These are phyloP conservation scores for Porites cylindrica DNA, from an alignment of 92 coral and sea anemone species.

Conservation along the genomic window DNA sequence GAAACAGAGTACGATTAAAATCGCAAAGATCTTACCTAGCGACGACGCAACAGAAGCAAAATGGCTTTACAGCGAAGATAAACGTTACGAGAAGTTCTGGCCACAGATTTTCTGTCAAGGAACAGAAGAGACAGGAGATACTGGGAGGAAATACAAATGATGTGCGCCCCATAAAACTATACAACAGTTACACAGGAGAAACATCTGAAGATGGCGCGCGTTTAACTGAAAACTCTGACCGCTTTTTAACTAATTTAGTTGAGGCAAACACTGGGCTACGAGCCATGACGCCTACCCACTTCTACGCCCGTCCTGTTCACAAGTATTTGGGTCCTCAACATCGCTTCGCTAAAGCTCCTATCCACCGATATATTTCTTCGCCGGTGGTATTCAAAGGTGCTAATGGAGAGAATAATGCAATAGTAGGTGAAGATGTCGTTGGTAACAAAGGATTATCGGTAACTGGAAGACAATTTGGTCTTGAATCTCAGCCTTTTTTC, in stretches of 20 bases:
- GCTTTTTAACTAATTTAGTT: conserved; percentile 26
- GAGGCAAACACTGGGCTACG: not conserved
- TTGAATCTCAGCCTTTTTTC: conserved; percentile 9
- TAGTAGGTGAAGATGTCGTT: not conserved
- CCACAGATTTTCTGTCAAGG: not conserved
- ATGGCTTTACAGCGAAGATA: not conserved
- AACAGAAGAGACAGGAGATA: conserved; percentile 30
- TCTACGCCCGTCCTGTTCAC: conserved; percentile 59
- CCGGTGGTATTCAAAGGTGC: conserved; percentile 69
- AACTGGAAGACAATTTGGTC: conserved; percentile 15
- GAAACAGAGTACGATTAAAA: conserved; percentile 45
- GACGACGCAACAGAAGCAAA: not conserved
- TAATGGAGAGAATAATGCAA: not conserved
- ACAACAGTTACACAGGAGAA: not conserved
- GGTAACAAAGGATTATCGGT: not conserved
- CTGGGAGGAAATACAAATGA: not conserved
- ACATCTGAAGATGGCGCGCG: not conserved
- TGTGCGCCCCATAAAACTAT: not conserved
- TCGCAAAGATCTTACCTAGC: not conserved
- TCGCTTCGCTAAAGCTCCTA: conserved; percentile 71
- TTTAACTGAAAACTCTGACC: not conserved
- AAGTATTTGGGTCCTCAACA: conserved; percentile 79
- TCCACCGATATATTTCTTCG: conserved; percentile 77
- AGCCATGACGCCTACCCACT: conserved; percentile 17
- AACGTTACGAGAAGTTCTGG: not conserved